phyloP scores from a whole-genome alignment of 2,888 invertebrate genomes.

The Byasa hedistus region DNA sequence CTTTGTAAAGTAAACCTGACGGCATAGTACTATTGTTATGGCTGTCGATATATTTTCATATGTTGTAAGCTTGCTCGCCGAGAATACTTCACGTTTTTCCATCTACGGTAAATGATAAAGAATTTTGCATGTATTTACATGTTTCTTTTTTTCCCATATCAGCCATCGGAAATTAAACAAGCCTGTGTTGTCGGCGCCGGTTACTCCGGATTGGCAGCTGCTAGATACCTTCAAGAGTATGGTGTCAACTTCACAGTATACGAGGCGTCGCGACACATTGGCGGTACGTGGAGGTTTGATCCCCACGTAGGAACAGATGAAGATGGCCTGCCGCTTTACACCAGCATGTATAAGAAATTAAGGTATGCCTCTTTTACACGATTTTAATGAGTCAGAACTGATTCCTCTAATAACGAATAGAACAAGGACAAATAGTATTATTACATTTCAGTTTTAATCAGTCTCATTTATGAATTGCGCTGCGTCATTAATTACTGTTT shows the following conservation, averaged over 20 bases:
- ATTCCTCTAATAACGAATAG: too few species aligned
- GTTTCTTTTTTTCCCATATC: neutral
- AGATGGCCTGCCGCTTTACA: slow-evolving; percentile 84
- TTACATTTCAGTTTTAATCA: too few species aligned
- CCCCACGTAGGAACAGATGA: slow-evolving; percentile 82
- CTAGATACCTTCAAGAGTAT: slow-evolving; percentile 79
- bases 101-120: too few species aligned
- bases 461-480: too few species aligned
- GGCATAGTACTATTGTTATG: neutral
- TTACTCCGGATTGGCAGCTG: slow-evolving; percentile 84
- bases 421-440: too few species aligned
- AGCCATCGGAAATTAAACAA: slow-evolving; percentile 29
- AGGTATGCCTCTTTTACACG: slow-evolving; percentile 43
- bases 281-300: slow-evolving; percentile 91
- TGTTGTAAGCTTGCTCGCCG: neutral
- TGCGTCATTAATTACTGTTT: too few species aligned
- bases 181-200: slow-evolving; percentile 86
- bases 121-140: too few species aligned
- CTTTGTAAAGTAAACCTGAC: neutral
- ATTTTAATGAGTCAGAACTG: neutral
- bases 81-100: neutral
- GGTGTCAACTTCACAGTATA: slow-evolving; percentile 80
- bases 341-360: slow-evolving; percentile 89
- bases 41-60: too few species aligned
- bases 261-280: slow-evolving; percentile 84